Conservation (phyloP, 2,797 vertebrate species). For the Cuniculus paca region DNA sequence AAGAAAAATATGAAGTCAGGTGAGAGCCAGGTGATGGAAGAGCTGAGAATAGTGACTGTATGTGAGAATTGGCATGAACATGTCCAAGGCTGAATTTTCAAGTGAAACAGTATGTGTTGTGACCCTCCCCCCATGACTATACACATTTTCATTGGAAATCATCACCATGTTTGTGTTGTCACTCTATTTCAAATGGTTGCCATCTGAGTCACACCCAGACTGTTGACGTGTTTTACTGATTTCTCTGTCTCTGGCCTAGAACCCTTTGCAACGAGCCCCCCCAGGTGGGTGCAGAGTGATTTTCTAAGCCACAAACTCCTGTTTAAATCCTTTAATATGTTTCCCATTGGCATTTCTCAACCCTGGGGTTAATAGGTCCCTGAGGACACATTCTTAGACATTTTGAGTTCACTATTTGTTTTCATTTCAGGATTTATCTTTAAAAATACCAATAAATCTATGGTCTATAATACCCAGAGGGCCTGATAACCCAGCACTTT, state of each 20-base stretch:
- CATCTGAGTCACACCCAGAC: not conserved
- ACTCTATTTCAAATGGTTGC: not conserved
- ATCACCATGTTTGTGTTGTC: not conserved
- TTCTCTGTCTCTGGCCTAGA: not conserved
- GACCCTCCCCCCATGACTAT: not conserved
- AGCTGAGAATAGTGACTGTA: not conserved
- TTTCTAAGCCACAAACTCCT: constrained; percentile 35
- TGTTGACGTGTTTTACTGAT: not conserved
- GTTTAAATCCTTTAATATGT: not conserved
- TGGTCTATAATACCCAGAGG: constrained; percentile 2
- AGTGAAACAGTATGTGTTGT: constrained; percentile 29
- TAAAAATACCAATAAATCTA: not conserved
- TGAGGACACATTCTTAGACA: not conserved
- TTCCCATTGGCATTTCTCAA: constrained; percentile 12
- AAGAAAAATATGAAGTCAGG: not conserved
- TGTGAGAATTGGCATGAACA: constrained; percentile 1
- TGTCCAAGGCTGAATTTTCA: constrained; percentile 27
- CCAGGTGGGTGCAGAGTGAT: not conserved
- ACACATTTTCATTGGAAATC: constrained; percentile 36
- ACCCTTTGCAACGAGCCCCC: not conserved
- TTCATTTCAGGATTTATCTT: constrained; percentile 60
- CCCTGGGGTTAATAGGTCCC: not conserved
- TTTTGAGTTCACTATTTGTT: constrained; percentile 48
- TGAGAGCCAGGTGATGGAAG: constrained; percentile 15
- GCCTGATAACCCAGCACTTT: constrained; percentile 36